Evolutionary conservation across 2,797 vertebrate species (phyloP), one percentile per base, ranked within the genome.

Genomic region (Atherinosoma microstoma): DNA sequence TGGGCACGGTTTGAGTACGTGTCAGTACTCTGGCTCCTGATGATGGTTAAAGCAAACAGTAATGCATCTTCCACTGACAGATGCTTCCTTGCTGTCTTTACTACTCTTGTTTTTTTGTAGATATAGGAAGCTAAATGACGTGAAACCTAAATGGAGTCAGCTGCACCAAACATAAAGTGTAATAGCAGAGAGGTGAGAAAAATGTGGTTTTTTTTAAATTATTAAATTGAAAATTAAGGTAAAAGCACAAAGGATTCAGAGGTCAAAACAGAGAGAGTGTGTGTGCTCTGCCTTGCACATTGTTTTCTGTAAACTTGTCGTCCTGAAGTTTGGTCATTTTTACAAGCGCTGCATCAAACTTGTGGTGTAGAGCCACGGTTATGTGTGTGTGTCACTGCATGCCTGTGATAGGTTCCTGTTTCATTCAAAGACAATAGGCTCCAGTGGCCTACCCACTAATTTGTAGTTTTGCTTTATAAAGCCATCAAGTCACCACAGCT

Each of bases 311-410:
- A 70, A 87, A 84, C 64, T 84, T 87, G 71, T 85, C 84, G 49
- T 78, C 81, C 72, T 78, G 70, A 70, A 70, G 84, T 73, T 84
- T 71, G 91, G 91, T 91, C 83, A 86, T 61, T 90, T 91, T 91
- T 84, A 92, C 89, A 87, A 91, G 90, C 54, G 5, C 64, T 72
- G 87, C 89, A 45, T 90, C 83, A 73, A 29, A 74, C 87, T 73
- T n/a, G 87, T 40, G 91, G 90, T 91, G 16, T 66, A 73, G 84
- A 80, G 64, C 67, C 66, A 5, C 62, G 67, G 78, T 73, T 64
- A 22, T 22, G 38, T 30, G 59, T 84, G 82, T 69, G 75, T 62
- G 67, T 76, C 82, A 32, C 70, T 34, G 83, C 71, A 47, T 80
- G 79, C 73, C 67, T 73, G 76, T 24, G 75, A 79, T 67, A 62